These are phyloP conservation scores for Camelus dromedarius DNA, from an alignment of 2,113 vertebrate species.

Conservation along the genomic window DNA sequence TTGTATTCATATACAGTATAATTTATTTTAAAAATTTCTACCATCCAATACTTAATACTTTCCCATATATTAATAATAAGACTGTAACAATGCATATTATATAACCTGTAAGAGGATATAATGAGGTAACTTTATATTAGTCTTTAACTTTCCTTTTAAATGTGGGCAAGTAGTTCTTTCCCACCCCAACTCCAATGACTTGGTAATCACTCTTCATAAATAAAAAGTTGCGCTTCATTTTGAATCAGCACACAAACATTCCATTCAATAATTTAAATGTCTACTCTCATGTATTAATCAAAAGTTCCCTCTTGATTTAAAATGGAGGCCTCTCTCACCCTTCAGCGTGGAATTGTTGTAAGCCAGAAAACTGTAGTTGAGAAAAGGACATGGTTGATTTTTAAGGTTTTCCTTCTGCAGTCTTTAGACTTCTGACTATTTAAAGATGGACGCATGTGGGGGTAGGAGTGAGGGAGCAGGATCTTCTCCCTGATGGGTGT, in stretches of 20 bases:
- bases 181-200: not conserved
- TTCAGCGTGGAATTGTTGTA: too few relatives aligned
- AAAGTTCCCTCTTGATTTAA: not conserved
- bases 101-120: not conserved
- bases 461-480: accelerated
- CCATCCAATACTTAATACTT: not conserved
- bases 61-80: not conserved
- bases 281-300: not conserved
- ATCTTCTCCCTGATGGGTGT: not conserved
- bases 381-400: not conserved
- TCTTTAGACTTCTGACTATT: not conserved
- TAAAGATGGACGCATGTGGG: not conserved
- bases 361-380: not conserved
- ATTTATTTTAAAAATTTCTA: not conserved
- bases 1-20: not conserved
- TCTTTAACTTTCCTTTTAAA: not conserved
- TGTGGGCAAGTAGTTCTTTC: not conserved
- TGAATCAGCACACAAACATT: not conserved
- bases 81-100: not conserved
- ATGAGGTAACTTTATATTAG: not conserved
- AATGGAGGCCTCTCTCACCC: not conserved
- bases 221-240: not conserved
- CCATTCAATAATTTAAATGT: not conserved
- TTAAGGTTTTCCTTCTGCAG: not conserved
- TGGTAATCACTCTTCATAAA: not conserved